Evolutionary conservation across 2,888 invertebrate species (phyloP), one percentile per base, ranked within the genome.

Genomic region (Andrena bucephala): DNA sequence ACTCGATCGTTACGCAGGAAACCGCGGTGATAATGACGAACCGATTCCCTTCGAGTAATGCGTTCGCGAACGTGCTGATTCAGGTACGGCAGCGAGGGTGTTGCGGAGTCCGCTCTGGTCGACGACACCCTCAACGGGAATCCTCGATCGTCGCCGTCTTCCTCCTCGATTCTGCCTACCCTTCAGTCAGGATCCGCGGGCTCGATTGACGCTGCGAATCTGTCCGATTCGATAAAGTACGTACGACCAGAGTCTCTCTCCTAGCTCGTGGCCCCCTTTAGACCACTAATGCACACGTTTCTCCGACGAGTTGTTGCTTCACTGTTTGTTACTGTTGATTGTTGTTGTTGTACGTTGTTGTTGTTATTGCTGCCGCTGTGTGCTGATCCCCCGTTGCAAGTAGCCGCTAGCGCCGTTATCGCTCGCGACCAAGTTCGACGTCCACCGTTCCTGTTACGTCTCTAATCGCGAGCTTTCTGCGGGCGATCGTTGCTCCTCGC

Each of bases 91-190:
- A 91, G 91, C 89, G 93, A 93, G 92, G 93, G 92, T 91, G 92
- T 88, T 85, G 89, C 90, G 85, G 93, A 93, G 88, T 93, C 93
- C 89, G 90, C 92, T 89, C 89, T 93, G 90, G 93, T 93, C 89
- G 93, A 93, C 90, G 93, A 93, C 91, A 93, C 91, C 91, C 93
- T 93, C 92, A 93, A 93, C 90, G 93, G 93, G 84, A 93, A 93
- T 91, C 91, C 92, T 88, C 91, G 89, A 85, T 87, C 92, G 85
- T 81, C 88, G 79, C 42, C 59, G 70, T 70, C 70, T 60, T 86
- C 88, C 76, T 81, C 87, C 66, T 87, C 88, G 83, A 90, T 87
- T 87, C 89, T 86, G 89, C 87, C 90, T 85, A 75, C 84, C 84
- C 86, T 85, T 74, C 90, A 90, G 82, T 85, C 86, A 74, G 90